These are phyloP conservation scores for Eilema caniola DNA, from an alignment of 2,888 invertebrate species.

Conservation along the genomic window DNA sequence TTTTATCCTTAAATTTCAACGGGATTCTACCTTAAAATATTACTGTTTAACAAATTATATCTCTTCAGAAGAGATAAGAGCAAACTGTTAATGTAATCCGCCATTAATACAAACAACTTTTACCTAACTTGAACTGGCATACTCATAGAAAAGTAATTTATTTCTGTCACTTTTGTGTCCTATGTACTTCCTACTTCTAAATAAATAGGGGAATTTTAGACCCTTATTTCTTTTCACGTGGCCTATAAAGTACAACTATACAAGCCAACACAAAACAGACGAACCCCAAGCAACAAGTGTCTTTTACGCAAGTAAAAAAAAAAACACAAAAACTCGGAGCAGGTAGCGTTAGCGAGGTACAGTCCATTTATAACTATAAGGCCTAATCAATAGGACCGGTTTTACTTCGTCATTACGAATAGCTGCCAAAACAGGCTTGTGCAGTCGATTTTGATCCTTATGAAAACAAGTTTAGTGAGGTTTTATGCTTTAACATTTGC, in stretches of 20 bases:
- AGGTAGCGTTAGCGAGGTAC: conserved; percentile 72
- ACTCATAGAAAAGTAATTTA: background rate
- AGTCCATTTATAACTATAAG: conserved; percentile 75
- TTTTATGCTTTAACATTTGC: conserved; percentile 47
- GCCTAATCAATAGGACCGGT: conserved; percentile 73
- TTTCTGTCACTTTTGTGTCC: background rate
- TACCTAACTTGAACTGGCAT: background rate
- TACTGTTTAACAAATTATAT: background rate
- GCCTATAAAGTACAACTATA: conserved; percentile 37
- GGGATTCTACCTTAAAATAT: background rate
- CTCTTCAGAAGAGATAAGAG: background rate
- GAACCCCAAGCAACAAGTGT: conserved; percentile 84
- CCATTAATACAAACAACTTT: background rate
- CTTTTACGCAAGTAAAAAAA: conserved; percentile 79
- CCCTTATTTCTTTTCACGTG: conserved; percentile 35
- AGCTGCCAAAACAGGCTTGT: conserved; percentile 57
- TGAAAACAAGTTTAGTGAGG: conserved; percentile 41
- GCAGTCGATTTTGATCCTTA: conserved; percentile 71
- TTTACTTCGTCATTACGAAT: conserved; percentile 65
- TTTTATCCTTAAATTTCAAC: background rate
- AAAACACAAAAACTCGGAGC: conserved; percentile 80
- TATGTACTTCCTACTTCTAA: background rate
- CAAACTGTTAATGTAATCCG: background rate
- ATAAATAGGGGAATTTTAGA: conserved; percentile 2
- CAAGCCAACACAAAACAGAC: conserved; percentile 67